Conservation (phyloP, 2,888 invertebrate species). For the Venusia cambrica region DNA sequence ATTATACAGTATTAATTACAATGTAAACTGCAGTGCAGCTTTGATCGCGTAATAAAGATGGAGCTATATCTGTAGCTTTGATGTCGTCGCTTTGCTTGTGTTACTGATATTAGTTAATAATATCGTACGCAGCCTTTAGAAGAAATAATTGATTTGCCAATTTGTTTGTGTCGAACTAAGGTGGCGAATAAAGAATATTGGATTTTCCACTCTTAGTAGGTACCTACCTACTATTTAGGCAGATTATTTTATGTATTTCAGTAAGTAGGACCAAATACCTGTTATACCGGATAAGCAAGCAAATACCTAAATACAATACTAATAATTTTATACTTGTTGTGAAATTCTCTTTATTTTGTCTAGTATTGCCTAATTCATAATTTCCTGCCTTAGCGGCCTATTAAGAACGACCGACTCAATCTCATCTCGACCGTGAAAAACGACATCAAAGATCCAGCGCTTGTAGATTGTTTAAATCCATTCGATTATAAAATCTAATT, state of each 20-base stretch:
- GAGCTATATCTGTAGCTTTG: conserved; percentile 24
- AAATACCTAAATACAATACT: conserved; percentile 2
- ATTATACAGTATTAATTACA: no score
- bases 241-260: no score
- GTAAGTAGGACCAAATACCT: no score
- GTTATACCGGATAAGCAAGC: no score
- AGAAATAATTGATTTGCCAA: no score
- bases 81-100: conserved; percentile 19
- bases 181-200: no score
- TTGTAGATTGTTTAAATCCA: neutral
- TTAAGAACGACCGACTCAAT: conserved; percentile 8
- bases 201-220: no score
- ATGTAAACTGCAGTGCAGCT: conserved; percentile 14
- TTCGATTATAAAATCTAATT: conserved; percentile 3
- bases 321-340: neutral
- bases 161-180: no score
- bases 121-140: no score
- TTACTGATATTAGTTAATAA: no score
- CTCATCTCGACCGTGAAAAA: conserved; percentile 7
- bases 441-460: conserved; percentile 13
- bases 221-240: no score
- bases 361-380: conserved; percentile 16
- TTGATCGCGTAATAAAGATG: conserved; percentile 25
- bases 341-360: no score
- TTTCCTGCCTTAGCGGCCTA: conserved; percentile 20